Evolutionary conservation across 2,888 invertebrate species (phyloP).

Genomic region (Galeruca laticollis): DNA sequence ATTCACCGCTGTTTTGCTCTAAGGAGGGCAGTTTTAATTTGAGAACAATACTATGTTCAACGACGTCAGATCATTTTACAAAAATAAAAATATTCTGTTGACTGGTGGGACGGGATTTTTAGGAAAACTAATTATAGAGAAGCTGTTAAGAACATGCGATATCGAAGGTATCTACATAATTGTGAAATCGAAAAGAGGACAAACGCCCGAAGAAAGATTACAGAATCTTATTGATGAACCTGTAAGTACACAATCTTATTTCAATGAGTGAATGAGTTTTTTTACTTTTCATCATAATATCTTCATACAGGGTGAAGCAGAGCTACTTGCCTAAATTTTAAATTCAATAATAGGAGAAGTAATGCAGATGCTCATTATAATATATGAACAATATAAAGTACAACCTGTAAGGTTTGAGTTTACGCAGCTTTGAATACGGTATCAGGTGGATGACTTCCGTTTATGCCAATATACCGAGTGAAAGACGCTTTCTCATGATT

Average conservation of each 20-base stretch:
- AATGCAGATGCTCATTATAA: too few relatives aligned
- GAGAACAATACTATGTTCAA: slow-evolving; percentile 42
- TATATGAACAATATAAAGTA: too few relatives aligned
- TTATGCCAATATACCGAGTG: too few relatives aligned
- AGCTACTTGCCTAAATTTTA: too few relatives aligned
- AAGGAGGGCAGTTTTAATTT: slow-evolving; percentile 10
- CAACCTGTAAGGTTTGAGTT: too few relatives aligned
- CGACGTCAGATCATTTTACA: slow-evolving; percentile 56
- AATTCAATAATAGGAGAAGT: too few relatives aligned
- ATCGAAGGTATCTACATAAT: slow-evolving; percentile 56
- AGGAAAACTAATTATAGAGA: slow-evolving; percentile 59
- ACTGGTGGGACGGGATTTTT: slow-evolving; percentile 62
- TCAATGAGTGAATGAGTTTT: too few relatives aligned
- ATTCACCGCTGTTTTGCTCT: slow-evolving; percentile 26
- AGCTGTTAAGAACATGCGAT: slow-evolving; percentile 56
- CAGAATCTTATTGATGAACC: slow-evolving; percentile 72
- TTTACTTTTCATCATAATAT: too few relatives aligned
- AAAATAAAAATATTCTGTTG: slow-evolving; percentile 56
- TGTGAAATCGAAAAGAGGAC: slow-evolving; percentile 57
- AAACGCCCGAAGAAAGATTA: slow-evolving; percentile 51
- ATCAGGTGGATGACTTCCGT: too few relatives aligned
- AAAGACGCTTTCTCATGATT: too few relatives aligned
- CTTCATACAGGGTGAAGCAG: too few relatives aligned
- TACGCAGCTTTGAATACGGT: too few relatives aligned
- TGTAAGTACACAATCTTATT: slow-evolving; percentile 64